A percentile compares a stretch with the other conserved stretches of the same genome.
Conservation (phyloP, 2,797 vertebrate species). For the Sus cebifrons region DNA sequence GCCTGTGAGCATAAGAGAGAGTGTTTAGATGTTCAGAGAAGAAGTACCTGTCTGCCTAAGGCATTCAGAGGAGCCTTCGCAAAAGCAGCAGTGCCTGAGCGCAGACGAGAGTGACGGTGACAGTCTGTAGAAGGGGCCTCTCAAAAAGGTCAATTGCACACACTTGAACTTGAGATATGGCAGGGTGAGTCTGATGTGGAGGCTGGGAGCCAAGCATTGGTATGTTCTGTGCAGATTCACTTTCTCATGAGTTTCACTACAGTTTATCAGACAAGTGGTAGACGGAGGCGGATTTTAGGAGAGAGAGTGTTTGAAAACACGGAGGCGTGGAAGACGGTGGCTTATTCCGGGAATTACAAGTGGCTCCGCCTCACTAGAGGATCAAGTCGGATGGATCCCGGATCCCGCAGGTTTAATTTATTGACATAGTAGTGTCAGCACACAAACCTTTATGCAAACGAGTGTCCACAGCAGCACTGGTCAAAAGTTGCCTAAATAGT, state of each 20-base stretch:
- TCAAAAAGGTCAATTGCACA: background rate
- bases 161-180: rapidly evolving
- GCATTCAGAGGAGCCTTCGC: background rate
- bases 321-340: background rate
- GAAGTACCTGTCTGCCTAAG: background rate
- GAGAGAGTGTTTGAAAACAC: background rate
- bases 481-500: background rate
- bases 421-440: background rate
- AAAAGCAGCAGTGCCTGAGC: background rate
- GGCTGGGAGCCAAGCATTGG: too few relatives aligned
- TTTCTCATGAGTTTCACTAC: background rate
- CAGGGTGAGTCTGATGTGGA: background rate
- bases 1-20: background rate
- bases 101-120: background rate
- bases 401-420: background rate
- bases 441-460: background rate
- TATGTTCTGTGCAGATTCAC: background rate
- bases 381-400: background rate
- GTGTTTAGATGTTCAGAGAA: background rate
- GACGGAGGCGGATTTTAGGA: background rate
- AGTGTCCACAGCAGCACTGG: background rate
- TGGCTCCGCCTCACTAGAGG: background rate
- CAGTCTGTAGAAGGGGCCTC: background rate
- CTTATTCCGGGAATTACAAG: background rate
- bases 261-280: background rate